Evolutionary conservation across 2,797 vertebrate species (phyloP).

Genomic region (Pyrrhura leucotis): DNA sequence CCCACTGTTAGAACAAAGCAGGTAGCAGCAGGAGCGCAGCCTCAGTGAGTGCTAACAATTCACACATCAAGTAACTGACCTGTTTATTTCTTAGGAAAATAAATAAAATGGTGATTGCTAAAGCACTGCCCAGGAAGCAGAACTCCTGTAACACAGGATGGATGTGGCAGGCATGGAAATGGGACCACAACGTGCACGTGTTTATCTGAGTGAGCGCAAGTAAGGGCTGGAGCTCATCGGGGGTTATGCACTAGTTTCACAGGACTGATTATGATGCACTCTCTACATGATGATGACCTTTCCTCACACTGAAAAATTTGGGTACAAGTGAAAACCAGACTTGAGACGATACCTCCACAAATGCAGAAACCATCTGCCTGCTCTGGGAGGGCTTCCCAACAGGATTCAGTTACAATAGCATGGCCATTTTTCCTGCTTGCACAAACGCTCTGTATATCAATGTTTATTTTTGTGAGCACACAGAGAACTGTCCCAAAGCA

Average conservation of each 20-base stretch:
- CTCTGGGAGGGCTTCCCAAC: conserved; percentile 28
- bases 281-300: neutral
- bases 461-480: conserved; percentile 64
- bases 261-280: neutral
- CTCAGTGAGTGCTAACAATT: fast-evolving
- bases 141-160: neutral
- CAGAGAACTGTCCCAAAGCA: conserved; percentile 38
- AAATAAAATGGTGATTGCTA: neutral
- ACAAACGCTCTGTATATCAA: neutral
- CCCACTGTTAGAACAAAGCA: neutral
- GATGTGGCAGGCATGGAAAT: fast-evolving
- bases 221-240: fast-evolving
- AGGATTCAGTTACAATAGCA: conserved; percentile 45
- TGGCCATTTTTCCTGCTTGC: conserved; percentile 30
- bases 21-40: neutral
- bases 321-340: neutral
- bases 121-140: neutral
- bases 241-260: neutral
- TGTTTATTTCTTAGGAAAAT: neutral
- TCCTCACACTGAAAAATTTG: neutral
- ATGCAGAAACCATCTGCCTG: conserved; percentile 24
- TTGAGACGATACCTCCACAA: neutral
- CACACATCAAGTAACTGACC: neutral
- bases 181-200: fast-evolving
- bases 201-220: neutral